Evolutionary conservation across 2,797 vertebrate genomes (phyloP).

Genomic region (Urophycis tenuis): DNA sequence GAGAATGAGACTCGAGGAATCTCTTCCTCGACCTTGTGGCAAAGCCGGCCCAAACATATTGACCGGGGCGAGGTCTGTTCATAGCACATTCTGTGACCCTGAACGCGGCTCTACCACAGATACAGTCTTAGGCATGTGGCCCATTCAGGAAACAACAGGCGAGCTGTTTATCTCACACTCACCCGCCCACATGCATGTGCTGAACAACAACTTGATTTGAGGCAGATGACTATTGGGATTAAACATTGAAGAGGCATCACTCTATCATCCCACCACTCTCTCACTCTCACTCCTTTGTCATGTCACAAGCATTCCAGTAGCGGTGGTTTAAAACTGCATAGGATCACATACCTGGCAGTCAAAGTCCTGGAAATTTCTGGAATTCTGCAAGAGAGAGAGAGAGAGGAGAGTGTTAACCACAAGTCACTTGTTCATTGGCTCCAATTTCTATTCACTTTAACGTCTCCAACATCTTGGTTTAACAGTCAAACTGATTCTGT

Average conservation of each 20-base stretch:
- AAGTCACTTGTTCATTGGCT: too few species aligned
- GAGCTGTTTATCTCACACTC: neutral
- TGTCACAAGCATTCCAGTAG: neutral
- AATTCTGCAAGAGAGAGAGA: constrained; percentile 74
- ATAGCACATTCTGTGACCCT: neutral
- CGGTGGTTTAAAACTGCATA: neutral
- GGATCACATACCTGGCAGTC: constrained; percentile 87
- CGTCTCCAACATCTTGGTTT: neutral
- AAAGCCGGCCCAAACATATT: neutral
- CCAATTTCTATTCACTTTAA: neutral
- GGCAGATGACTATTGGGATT: constrained; percentile 15
- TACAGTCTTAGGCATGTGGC: neutral
- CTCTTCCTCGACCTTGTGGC: neutral
- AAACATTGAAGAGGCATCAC: neutral
- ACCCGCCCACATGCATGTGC: neutral
- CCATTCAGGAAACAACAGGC: neutral
- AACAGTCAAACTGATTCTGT: neutral
- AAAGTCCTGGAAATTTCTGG: constrained; percentile 92
- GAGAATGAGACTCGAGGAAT: neutral
- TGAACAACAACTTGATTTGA: constrained; percentile 20
- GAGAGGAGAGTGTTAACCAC: neutral
- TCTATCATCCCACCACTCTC: neutral
- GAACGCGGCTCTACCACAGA: neutral
- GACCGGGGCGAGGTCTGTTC: neutral
- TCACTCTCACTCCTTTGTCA: neutral